Base-by-base conservation (phyloP, 2,888 invertebrate species). In the Agonopterix subpropinquella region DNA sequence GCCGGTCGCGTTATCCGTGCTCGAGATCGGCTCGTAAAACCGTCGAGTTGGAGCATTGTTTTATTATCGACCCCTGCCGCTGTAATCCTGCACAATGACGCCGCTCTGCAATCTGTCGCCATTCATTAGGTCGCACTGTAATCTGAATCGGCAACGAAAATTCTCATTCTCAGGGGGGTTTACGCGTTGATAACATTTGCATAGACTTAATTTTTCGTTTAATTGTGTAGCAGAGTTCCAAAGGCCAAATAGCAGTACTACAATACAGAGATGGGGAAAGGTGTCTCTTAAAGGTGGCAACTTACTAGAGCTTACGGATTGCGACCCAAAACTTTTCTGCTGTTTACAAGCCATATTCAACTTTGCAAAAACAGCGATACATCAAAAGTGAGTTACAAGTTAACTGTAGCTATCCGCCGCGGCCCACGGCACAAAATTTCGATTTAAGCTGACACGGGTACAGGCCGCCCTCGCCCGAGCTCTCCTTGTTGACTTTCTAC, bases 351-450 rank as follows among this genome's bases (percentile, higher is more conserved):
- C 73, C 68, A 67, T 13, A 13, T 69, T 65, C 61, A 73, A 82
- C 74, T 80, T 70, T 67, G 72, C 74, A 80, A 80, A 83, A 86
- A 84, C 80, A 82, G 73, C 80, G 73, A 83, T 84, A 85, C 74
- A 85, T 85, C 84, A 85, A 83, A 85, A 86, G 80, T 79, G 75
- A 83, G 77, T 83, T 80, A 77, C 73, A 79, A 83, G 78, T 80
- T 77, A 78, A 82, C 79, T 73, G 76, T 43, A 43, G 70, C 67
- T 73, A 72, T 73, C 74, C 72, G 71, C 63, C 64, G 11, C 64
- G 67, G 64, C 69, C 66, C 66, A 67, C 62, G 70, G 66, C 64
- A 52, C 64, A 52, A 73, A 75, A 80, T 78, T 80, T 77, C 70
- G 72, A 73, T 79, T 76, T 70, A 74, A 76, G 69, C 70, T 74